These are phyloP conservation scores for Rhabdomys pumilio DNA, from an alignment of 2,797 vertebrate species.

Conservation along the genomic window DNA sequence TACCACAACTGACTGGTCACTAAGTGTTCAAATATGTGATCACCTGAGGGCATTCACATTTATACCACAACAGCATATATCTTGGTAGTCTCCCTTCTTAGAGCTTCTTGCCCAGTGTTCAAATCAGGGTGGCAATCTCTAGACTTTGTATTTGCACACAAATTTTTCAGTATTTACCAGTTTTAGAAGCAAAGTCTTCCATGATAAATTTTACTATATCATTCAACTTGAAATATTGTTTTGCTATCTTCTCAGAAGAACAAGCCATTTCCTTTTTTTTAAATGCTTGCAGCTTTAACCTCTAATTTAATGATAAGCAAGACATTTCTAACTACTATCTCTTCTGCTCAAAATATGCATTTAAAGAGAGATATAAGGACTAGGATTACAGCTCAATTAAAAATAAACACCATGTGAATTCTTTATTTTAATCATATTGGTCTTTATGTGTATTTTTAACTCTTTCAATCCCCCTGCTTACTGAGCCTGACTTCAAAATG, in stretches of 20 bases:
- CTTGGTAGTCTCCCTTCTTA: background rate
- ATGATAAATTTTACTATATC: background rate
- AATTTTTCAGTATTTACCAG: background rate
- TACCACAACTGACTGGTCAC: no score
- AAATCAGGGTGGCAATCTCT: background rate
- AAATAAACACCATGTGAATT: background rate
- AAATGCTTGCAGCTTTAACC: no score
- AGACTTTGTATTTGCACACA: background rate
- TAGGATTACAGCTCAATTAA: background rate
- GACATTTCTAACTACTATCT: background rate
- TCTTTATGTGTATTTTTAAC: background rate
- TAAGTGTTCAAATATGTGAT: background rate
- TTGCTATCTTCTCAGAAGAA: background rate
- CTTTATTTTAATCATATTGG: background rate
- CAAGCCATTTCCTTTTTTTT: background rate
- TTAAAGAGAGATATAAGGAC: background rate
- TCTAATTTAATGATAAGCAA: no score
- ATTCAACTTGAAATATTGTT: background rate
- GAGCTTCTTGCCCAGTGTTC: background rate
- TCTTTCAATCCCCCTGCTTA: background rate
- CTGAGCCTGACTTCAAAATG: background rate
- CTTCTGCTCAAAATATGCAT: background rate
- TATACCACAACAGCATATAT: background rate
- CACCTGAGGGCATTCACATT: background rate
- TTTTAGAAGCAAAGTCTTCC: background rate